phyloP scores from a whole-genome alignment of 1,140 invertebrate species.

The Notospermus geniculatus region DNA sequence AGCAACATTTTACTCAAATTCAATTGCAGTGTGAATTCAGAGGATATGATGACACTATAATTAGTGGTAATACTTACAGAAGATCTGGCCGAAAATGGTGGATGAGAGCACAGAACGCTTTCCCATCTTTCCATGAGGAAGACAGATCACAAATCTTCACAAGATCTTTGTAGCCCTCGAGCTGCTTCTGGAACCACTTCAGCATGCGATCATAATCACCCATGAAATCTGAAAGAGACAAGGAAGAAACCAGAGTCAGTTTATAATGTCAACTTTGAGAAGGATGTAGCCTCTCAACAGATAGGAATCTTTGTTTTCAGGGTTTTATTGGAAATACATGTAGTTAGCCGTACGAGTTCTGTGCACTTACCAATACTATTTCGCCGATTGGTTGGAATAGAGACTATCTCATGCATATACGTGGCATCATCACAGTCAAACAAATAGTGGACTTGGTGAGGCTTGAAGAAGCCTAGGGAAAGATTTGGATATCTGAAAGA shows the following conservation, averaged over 20 bases:
- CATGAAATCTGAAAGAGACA: slow-evolving; percentile 30
- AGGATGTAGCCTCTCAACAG: no score
- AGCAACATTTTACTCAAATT: no score
- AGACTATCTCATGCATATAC: slow-evolving; percentile 45
- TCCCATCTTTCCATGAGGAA: slow-evolving; percentile 70
- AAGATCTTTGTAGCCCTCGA: slow-evolving; percentile 59
- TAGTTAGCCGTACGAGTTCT: no score
- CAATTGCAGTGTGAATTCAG: no score
- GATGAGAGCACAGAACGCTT: slow-evolving; percentile 79
- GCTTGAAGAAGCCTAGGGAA: slow-evolving; percentile 64
- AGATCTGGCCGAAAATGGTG: slow-evolving; percentile 85
- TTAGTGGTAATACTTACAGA: no score
- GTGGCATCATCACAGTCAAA: slow-evolving; percentile 45
- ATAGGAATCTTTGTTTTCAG: no score
- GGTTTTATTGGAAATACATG: no score
- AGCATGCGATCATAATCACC: slow-evolving; percentile 65
- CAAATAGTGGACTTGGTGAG: slow-evolving; percentile 63
- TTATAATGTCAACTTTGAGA: no score
- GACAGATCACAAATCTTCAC: slow-evolving; percentile 70
- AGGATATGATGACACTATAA: no score
- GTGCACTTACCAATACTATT: slow-evolving; percentile 38
- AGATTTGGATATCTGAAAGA: slow-evolving; percentile 60
- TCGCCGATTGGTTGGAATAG: slow-evolving; percentile 39
- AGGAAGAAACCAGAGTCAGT: background rate
- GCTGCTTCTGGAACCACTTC: slow-evolving; percentile 74